phyloP scores from a whole-genome alignment of 2,113 vertebrate species.

The Circaetus gallicus region DNA sequence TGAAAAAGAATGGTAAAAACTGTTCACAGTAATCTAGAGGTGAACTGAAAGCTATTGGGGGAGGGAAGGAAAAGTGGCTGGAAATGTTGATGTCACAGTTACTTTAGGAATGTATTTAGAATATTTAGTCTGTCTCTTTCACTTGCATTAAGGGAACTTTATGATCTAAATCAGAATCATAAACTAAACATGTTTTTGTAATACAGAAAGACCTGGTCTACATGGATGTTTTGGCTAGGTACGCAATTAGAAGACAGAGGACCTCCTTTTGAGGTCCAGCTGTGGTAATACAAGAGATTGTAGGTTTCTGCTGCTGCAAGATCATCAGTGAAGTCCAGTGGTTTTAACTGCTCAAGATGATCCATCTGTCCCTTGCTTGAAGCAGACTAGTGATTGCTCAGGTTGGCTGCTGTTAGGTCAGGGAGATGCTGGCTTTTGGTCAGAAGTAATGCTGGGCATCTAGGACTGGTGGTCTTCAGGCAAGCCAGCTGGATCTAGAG shows the following conservation, averaged over 20 bases:
- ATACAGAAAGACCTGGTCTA: neutral
- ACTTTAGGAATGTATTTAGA: neutral
- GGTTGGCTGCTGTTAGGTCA: neutral
- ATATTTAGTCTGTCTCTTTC: neutral
- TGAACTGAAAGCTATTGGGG: neutral
- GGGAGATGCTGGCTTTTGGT: neutral
- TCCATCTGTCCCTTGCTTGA: neutral
- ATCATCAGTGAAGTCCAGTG: neutral
- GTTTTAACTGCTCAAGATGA: neutral
- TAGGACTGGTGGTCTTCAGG: neutral
- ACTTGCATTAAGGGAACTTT: neutral
- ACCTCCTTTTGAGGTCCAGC: neutral
- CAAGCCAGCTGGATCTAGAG: neutral
- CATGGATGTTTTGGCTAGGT: neutral
- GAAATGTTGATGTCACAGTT: neutral
- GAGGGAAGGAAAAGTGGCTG: neutral
- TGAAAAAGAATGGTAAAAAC: neutral
- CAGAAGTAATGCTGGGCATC: neutral
- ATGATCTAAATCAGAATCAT: neutral
- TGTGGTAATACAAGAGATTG: neutral
- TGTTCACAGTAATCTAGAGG: neutral
- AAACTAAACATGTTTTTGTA: neutral
- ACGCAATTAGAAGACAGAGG: neutral
- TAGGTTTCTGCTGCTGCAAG: neutral
- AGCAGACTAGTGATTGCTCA: neutral